A percentile compares a stretch with the other conserved stretches of the same genome.
phyloP scores from a whole-genome alignment of 2,797 vertebrate genomes.

The Borostomias antarcticus region DNA sequence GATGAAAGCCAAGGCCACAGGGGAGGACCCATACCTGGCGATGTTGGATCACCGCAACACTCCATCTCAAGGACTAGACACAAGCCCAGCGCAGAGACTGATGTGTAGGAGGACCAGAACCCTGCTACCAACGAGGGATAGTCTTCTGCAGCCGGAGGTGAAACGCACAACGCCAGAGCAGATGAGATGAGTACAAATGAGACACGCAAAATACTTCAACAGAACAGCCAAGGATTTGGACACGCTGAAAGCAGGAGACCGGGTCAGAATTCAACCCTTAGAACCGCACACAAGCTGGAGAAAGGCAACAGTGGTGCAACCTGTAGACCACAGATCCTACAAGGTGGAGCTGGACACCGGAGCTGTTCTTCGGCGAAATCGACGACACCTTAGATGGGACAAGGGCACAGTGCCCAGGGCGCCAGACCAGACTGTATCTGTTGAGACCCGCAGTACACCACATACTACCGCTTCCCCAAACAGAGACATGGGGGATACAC shows the following conservation, averaged over 20 bases:
- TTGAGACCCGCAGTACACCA: no score
- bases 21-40: constrained; percentile 7
- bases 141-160: constrained; percentile 15
- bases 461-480: no score
- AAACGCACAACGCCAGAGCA: constrained; percentile 4
- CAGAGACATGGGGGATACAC: no score
- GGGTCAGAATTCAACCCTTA: constrained; percentile 19
- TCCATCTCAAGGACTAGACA: constrained; percentile 2
- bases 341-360: no score
- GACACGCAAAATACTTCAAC: constrained; percentile 18
- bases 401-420: no score
- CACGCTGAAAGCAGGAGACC: constrained; percentile 8
- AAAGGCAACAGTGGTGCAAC: not conserved
- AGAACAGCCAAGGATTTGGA: constrained; percentile 9
- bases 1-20: not conserved
- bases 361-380: no score
- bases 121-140: not conserved
- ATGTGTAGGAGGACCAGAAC: constrained; percentile 6
- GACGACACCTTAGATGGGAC: no score
- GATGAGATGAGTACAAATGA: not conserved
- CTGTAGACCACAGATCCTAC: no score
- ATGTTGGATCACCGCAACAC: constrained; percentile 14
- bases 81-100: constrained; percentile 18
- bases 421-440: no score
- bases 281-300: constrained; percentile 19